Evolutionary conservation across 2,113 vertebrate genomes (phyloP).

Genomic region (Apaloderma vittatum): DNA sequence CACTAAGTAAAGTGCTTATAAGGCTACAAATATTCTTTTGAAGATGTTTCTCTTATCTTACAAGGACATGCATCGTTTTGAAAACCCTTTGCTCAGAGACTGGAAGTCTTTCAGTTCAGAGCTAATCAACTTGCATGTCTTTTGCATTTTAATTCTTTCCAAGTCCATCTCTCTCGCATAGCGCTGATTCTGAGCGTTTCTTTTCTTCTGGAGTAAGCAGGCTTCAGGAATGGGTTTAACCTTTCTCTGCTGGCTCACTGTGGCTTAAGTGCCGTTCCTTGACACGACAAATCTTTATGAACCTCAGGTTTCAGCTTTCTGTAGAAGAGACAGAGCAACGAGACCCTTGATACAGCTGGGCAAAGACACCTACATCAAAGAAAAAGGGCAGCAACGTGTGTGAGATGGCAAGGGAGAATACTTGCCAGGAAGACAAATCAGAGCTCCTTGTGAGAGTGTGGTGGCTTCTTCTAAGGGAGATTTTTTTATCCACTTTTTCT

Average conservation of each 20-base stretch:
- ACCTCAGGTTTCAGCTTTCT: not conserved
- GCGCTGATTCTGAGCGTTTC: not conserved
- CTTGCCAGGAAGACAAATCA: not conserved
- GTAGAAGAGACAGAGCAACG: not conserved
- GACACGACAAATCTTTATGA: not conserved
- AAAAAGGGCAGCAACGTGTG: not conserved
- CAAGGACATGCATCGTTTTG: constrained; percentile 10
- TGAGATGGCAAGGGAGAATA: not conserved
- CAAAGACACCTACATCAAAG: not conserved
- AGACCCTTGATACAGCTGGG: not conserved
- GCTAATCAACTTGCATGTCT: not conserved
- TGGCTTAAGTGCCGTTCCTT: not conserved
- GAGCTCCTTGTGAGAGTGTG: not conserved
- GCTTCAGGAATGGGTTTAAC: not conserved
- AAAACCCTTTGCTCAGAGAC: not conserved
- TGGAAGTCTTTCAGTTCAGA: not conserved
- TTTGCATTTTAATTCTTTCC: constrained; percentile 26
- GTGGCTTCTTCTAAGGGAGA: not conserved
- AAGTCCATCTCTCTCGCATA: not conserved
- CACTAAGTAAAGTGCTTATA: not conserved
- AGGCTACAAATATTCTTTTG: constrained; percentile 34
- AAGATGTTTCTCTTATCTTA: constrained; percentile 52
- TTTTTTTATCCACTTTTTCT: not conserved
- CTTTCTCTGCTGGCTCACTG: not conserved
- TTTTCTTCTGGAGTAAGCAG: not conserved